Percentiles rank a stretch among this genome's conserved stretches.
These are phyloP conservation scores for Microchrysa polita DNA, from an alignment of 2,888 invertebrate species.

Conservation along the genomic window DNA sequence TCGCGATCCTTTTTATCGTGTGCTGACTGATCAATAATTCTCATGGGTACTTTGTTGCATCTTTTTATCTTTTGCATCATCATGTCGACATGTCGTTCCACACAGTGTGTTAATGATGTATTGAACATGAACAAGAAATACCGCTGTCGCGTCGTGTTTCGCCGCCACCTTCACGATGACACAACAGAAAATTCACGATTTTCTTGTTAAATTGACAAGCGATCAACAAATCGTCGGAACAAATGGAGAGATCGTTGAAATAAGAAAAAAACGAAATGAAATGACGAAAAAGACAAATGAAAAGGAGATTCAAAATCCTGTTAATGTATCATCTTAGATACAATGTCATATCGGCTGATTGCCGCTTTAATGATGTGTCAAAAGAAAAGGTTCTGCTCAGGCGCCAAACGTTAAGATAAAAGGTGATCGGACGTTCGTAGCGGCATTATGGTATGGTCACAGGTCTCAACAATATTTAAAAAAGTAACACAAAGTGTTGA, in stretches of 20 bases:
- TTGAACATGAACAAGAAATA: conserved; percentile 11
- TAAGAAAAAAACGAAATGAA: background rate
- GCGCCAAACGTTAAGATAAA: conserved; percentile 39
- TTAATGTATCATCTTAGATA: conserved; percentile 24
- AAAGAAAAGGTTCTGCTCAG: conserved; percentile 27
- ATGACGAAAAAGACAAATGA: background rate
- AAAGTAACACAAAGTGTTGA: background rate
- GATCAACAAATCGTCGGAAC: conserved; percentile 26
- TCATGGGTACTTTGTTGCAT: background rate
- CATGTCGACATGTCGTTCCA: background rate
- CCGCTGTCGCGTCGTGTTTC: background rate
- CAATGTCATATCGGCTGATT: conserved; percentile 37
- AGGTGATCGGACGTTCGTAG: conserved; percentile 18
- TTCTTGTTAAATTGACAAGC: conserved; percentile 35
- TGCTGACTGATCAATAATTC: background rate
- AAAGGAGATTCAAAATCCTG: conserved; percentile 9
- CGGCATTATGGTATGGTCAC: conserved; percentile 26
- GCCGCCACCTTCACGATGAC: conserved; percentile 9
- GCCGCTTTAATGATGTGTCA: conserved; percentile 42
- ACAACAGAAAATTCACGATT: conserved; percentile 30
- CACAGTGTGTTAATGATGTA: conserved; percentile 5
- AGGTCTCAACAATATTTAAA: background rate
- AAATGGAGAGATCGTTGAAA: conserved; percentile 18
- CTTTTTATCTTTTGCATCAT: conserved; percentile 16
- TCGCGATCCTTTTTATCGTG: conserved; percentile 11